Evolutionary conservation across 2,888 invertebrate genomes (phyloP).

Genomic region (Pristionchus maxplancki): DNA sequence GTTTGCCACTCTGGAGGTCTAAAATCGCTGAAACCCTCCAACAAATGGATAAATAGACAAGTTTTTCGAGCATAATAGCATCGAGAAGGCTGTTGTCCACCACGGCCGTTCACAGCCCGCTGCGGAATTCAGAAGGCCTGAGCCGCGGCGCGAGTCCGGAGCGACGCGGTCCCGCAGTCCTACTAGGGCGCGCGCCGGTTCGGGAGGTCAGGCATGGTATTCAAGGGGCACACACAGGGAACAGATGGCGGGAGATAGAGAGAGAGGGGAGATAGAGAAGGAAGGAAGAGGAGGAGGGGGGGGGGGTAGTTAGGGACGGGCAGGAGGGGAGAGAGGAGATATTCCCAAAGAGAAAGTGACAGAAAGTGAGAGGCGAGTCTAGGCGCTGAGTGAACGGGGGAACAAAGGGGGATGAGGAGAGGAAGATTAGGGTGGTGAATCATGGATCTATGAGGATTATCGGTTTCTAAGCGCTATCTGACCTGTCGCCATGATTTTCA

Average conservation of each 20-base stretch:
- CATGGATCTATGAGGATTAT: too few relatives aligned
- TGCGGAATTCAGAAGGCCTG: not conserved
- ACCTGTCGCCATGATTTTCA: too few relatives aligned
- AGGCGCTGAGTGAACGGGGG: not conserved
- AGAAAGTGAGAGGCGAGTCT: not conserved
- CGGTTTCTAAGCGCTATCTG: too few relatives aligned
- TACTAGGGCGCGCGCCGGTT: not conserved
- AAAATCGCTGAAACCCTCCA: not conserved
- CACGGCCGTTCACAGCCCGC: too few relatives aligned
- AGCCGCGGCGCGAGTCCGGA: not conserved
- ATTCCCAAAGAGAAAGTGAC: not conserved
- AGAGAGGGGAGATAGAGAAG: not conserved
- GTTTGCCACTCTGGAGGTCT: not conserved
- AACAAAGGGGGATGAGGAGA: not conserved
- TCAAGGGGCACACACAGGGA: not conserved
- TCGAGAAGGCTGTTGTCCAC: not conserved
- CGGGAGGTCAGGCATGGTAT: slow-evolving; percentile 10
- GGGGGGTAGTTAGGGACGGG: slow-evolving; percentile 5
- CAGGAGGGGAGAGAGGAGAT: not conserved
- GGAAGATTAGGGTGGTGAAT: too few relatives aligned
- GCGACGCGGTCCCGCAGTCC: not conserved
- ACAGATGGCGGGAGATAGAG: slow-evolving; percentile 35
- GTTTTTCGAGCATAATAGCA: not conserved
- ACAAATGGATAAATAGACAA: not conserved
- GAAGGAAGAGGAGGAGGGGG: not conserved